Evolutionary conservation across 2,888 invertebrate genomes (phyloP).

Genomic region (Agrochola macilenta): DNA sequence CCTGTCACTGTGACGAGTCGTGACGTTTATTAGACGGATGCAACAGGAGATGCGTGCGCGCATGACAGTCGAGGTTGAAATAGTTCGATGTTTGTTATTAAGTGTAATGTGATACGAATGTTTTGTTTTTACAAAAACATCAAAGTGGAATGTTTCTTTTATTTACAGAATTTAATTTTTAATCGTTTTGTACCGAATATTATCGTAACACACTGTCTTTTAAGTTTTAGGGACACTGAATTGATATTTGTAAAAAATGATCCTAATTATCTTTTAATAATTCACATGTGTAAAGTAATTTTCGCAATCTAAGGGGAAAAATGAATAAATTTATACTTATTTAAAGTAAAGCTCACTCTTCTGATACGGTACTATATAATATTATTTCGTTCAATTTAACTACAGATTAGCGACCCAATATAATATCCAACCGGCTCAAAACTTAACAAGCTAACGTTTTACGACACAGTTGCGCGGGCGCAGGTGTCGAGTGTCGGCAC

Average conservation of each 20-base stretch:
- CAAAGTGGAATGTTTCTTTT: conserved; percentile 4
- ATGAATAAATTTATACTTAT: not conserved
- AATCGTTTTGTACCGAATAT: not conserved
- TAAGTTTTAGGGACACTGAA: not conserved
- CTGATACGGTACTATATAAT: not conserved
- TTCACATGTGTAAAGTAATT: not conserved
- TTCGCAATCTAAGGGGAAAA: not conserved
- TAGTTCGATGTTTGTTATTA: conserved; percentile 58
- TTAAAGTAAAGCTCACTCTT: not conserved
- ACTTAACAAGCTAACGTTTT: conserved; percentile 74
- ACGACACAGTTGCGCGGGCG: conserved; percentile 62
- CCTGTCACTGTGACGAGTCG: conserved; percentile 65
- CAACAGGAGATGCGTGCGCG: conserved; percentile 68
- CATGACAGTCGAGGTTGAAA: conserved; percentile 54
- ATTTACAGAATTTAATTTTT: not conserved
- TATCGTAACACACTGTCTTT: not conserved
- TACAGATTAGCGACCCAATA: conserved; percentile 34
- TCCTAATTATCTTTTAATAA: not conserved
- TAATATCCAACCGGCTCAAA: conserved; percentile 59
- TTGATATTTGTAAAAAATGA: not conserved
- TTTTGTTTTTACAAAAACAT: conserved; percentile 23
- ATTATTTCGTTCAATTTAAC: not conserved
- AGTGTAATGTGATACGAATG: conserved; percentile 40
- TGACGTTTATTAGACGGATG: conserved; percentile 77
- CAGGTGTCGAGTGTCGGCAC: conserved; percentile 56